phyloP scores from a whole-genome alignment of 1,140 invertebrate genomes.

The Meloidogyne hapla region DNA sequence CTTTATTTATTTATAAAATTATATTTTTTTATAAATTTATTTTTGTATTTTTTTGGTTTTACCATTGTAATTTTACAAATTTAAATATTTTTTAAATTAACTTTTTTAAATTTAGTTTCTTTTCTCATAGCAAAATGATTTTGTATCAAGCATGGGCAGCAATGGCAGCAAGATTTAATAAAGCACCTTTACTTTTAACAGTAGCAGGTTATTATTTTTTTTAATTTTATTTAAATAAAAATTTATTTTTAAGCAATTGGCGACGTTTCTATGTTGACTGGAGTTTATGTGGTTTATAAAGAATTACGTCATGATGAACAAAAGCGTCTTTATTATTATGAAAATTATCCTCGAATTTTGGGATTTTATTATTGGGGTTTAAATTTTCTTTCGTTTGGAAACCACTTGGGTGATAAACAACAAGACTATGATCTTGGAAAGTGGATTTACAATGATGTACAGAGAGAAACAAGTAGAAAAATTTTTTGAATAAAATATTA shows the following conservation, averaged over 20 bases:
- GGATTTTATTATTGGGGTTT: neutral
- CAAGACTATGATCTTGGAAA: neutral
- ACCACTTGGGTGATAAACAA: neutral
- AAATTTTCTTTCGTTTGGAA: neutral
- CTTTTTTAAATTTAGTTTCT: neutral
- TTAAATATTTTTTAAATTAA: neutral
- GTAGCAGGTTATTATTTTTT: neutral
- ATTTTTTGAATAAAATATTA: no score
- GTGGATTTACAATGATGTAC: neutral
- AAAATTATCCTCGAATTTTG: neutral
- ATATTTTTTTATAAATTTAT: no score
- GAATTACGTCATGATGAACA: neutral
- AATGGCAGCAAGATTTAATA: neutral
- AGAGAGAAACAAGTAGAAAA: neutral
- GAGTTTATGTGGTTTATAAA: neutral
- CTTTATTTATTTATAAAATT: no score
- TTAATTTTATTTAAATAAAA: neutral
- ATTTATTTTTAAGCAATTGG: neutral
- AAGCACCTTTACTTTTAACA: neutral
- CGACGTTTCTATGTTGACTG: neutral
- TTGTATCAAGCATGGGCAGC: neutral
- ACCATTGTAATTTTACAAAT: conserved; percentile 12
- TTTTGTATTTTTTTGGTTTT: no score
- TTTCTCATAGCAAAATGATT: neutral
- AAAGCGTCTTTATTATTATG: neutral